Evolutionary conservation across 2,888 invertebrate species (phyloP), one percentile per base, ranked within the genome.

Genomic region (Lithophane semibrunnea): DNA sequence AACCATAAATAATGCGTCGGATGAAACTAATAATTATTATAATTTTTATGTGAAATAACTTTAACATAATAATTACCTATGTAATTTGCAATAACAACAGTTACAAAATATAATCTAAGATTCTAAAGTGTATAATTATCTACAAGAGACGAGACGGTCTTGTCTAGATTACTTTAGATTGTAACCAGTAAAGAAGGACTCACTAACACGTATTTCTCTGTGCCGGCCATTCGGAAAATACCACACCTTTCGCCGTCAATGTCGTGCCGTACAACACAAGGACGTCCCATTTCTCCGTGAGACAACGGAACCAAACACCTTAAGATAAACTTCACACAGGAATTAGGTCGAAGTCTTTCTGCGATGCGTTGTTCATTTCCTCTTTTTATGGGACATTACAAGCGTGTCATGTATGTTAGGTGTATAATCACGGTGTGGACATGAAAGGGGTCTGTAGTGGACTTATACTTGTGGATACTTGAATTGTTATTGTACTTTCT

Each of bases 281-380:
- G 21, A 29, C 29, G 10, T 1, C 13, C 18, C 47, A 52, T 70
- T 60, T 77, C 54, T 61, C 21, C 73, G 73, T 83, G 5, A 9
- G 3, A 66, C 61, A 86, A 80, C 63, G 90, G 65, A 86, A 80
- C 86, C 87, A 13, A 63, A 56, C 79, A 54, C 21, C 10, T n/a
- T 10, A 82, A 89, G 86, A 89, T 90, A 89, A 90, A 85, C 89
- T 88, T 77, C 81, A 85, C 84, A 80, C 83, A 44, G 76, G 83
- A 90, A 85, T 85, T 88, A 75, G 89, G 90, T 89, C 88, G 79
- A 60, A 65, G 78, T 78, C 88, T 88, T 86, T 90, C 88, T 85
- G 85, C 83, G 86, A 74, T 68, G 66, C 60, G 67, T 42, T 71
- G 82, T 80, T 73, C 65, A 77, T 86, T 79, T 83, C 79, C 82